Evolutionary conservation across 2,888 invertebrate genomes (phyloP).

Genomic region (Diloba caeruleocephala): DNA sequence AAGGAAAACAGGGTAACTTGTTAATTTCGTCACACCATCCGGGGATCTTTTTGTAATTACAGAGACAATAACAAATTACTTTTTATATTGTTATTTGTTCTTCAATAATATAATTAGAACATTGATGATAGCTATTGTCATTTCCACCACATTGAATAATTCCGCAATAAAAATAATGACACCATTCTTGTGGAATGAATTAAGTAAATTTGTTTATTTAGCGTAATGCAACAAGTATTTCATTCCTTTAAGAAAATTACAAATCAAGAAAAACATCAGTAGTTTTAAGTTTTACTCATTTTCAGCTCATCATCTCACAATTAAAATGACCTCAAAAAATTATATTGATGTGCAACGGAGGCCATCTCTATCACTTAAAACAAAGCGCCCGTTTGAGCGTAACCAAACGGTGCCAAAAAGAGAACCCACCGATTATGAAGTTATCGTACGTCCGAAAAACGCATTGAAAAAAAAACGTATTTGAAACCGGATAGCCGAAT

Average conservation of each 20-base stretch:
- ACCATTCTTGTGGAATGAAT: neutral
- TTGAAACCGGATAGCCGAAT: conserved; percentile 83
- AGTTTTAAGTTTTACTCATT: too few species aligned
- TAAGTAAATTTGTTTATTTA: neutral
- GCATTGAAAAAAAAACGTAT: conserved; percentile 62
- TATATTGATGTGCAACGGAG: conserved; percentile 25
- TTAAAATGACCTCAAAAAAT: conserved; percentile 4
- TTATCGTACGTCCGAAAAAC: conserved; percentile 63
- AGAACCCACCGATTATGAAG: conserved; percentile 73
- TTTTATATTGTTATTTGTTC: conserved; percentile 33
- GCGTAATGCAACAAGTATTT: neutral
- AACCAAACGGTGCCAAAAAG: conserved; percentile 51
- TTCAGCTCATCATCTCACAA: too few species aligned
- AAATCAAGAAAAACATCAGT: too few species aligned
- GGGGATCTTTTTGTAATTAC: conserved; percentile 31
- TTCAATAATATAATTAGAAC: conserved; percentile 19
- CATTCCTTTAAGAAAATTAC: neutral
- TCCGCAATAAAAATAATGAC: conserved; percentile 1
- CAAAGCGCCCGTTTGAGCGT: conserved; percentile 54
- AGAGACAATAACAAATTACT: conserved; percentile 23
- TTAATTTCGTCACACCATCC: conserved; percentile 10
- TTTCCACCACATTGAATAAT: conserved; percentile 28
- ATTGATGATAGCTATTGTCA: conserved; percentile 2
- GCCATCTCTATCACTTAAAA: conserved; percentile 51
- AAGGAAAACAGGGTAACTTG: conserved; percentile 5